Evolutionary conservation across 2,113 vertebrate species (phyloP).

Genomic region (Poeciliopsis occidentalis): DNA sequence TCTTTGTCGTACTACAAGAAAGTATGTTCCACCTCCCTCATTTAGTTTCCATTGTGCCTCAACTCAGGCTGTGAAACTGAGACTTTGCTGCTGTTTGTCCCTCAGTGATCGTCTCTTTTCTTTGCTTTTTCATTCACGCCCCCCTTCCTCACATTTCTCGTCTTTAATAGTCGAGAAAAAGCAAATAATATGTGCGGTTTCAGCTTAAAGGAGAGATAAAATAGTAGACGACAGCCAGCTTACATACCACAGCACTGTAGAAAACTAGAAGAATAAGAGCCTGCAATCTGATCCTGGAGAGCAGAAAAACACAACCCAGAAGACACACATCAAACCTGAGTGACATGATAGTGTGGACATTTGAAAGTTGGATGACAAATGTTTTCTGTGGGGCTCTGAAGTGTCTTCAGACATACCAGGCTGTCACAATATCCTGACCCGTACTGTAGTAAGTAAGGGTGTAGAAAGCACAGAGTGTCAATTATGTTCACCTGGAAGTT

Average conservation of each 20-base stretch:
- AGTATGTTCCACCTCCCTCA: neutral
- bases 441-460: conserved; percentile 3
- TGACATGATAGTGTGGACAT: conserved; percentile 35
- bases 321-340: conserved; percentile 8
- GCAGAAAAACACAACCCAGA: neutral
- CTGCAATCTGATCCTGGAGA: conserved; percentile 11
- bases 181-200: neutral
- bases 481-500: conserved; percentile 56
- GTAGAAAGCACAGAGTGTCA: conserved; percentile 34
- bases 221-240: neutral
- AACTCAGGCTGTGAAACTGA: neutral
- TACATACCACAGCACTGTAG: neutral
- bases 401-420: conserved; percentile 10
- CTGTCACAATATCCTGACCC: conserved; percentile 31
- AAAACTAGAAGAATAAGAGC: neutral
- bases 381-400: conserved; percentile 17
- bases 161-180: neutral
- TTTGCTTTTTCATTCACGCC: neutral
- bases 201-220: neutral
- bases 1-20: conserved; percentile 20
- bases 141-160: neutral
- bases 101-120: neutral
- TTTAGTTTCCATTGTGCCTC: conserved; percentile 16
- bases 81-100: neutral
- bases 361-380: conserved; percentile 7